Evolutionary conservation across 2,113 vertebrate species (phyloP), one percentile per base, ranked within the genome.

Genomic region (Daphoenositta chrysoptera): DNA sequence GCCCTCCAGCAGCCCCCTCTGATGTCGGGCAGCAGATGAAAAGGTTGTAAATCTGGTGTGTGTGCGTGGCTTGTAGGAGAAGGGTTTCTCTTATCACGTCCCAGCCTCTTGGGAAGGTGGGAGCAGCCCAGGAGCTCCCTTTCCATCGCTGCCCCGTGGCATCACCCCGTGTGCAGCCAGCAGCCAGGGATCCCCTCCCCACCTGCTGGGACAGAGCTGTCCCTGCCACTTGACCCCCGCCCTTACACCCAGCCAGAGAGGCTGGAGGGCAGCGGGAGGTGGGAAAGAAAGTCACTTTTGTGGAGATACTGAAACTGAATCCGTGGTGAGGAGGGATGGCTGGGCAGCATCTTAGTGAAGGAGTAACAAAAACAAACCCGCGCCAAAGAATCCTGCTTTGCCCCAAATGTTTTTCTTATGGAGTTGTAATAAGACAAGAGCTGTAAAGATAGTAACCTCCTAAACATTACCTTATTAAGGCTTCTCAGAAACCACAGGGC

Each of bases 401-500:
- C 96, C 96, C 96, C 94, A 95, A 97, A 97, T 98, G 96, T 97
- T 98, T 96, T 93, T 96, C 96, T 97, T 96, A 93, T 95, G 96
- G 96, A 96, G 96, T 95, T 97, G 96, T 95, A 88, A 97, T 95
- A 95, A 96, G 96, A 97, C 97, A 87, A 56, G 96, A 96, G 97
- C 71, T 97, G 96, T 97, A 97, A 98, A 98, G 97, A 97, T 96
- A 97, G 96, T 94, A 96, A 97, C 96, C 95, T 97, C 96, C 97
- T 98, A 98, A 98, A 98, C 98, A 98, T 98, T 98, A 97, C 98
- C 98, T 98, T 98, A 98, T 98, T 98, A 98, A 98, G 98, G 86
- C 98, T 98, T 98, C 97, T 98, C 95, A 95, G 96, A 98, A 98
- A 97, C 91, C 96, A 95, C 91, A 98, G 98, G 98, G 97, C 97